Conservation (phyloP, 1,140 invertebrate species). For the Drosophila leontia region DNA sequence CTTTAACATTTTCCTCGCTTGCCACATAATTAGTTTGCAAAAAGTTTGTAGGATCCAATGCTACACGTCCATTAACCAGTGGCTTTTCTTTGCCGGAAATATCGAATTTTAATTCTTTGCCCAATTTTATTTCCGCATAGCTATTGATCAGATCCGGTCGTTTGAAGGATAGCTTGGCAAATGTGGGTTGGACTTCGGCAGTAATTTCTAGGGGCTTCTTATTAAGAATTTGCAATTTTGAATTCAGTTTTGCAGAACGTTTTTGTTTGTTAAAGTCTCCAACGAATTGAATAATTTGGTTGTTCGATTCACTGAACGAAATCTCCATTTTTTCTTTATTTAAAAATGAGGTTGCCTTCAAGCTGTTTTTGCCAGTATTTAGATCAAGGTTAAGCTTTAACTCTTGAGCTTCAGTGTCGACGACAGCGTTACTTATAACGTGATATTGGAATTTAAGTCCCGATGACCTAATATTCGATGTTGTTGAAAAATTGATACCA, state of each 20-base stretch:
- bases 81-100: conserved; percentile 86
- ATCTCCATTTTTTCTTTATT: conserved; percentile 61
- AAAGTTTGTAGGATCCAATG: conserved; percentile 89
- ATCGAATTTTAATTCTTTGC: conserved; percentile 88
- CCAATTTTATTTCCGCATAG: conserved; percentile 87
- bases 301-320: conserved; percentile 74
- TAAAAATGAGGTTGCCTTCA: conserved; percentile 30
- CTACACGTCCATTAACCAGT: conserved; percentile 87
- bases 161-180: conserved; percentile 63
- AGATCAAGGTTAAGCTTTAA: conserved; percentile 49
- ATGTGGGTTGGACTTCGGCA: conserved; percentile 61
- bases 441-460: conserved; percentile 72
- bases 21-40: conserved; percentile 88
- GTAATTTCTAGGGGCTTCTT: conserved; percentile 58
- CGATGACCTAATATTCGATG: conserved; percentile 51
- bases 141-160: conserved; percentile 87
- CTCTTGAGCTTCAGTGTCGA: conserved; percentile 48
- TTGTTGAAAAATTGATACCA: conserved; percentile 65
- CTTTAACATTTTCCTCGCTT: conserved; percentile 88
- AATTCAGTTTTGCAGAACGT: conserved; percentile 46
- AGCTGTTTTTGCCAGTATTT: conserved; percentile 32
- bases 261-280: conserved; percentile 63
- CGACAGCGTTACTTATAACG: conserved; percentile 41
- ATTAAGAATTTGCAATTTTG: conserved; percentile 62
- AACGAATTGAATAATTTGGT: conserved; percentile 52